Evolutionary conservation across 2,797 vertebrate genomes (phyloP).

Genomic region (Gymnothorax javanicus): DNA sequence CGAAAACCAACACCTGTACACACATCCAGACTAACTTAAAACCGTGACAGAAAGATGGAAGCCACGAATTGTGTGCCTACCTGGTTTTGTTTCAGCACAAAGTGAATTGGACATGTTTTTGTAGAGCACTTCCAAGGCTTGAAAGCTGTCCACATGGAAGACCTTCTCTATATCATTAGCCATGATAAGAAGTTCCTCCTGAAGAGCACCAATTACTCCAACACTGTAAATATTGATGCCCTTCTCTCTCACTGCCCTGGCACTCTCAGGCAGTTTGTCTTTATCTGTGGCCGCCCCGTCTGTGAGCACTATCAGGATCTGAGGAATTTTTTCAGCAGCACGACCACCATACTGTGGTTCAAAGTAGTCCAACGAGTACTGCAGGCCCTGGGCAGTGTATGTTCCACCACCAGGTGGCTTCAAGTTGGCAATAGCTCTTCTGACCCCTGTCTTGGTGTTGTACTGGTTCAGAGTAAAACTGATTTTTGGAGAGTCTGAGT

Average conservation of each 20-base stretch:
- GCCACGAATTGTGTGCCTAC: conserved; percentile 53
- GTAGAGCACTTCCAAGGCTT: conserved; percentile 63
- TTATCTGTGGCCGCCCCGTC: conserved; percentile 70
- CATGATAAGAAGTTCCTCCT: conserved; percentile 67
- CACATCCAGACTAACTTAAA: not conserved
- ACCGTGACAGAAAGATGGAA: not conserved
- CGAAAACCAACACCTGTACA: too few species aligned
- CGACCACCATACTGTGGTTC: conserved; percentile 61
- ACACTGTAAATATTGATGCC: conserved; percentile 70
- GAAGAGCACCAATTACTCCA: conserved; percentile 64
- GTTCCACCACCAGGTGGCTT: conserved; percentile 48
- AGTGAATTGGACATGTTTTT: conserved; percentile 65
- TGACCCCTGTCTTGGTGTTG: conserved; percentile 55
- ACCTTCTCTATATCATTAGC: conserved; percentile 54
- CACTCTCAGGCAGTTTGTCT: conserved; percentile 37
- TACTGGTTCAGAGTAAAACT: conserved; percentile 63
- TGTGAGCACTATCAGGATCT: conserved; percentile 78
- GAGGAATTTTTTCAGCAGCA: conserved; percentile 53
- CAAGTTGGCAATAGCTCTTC: conserved; percentile 61
- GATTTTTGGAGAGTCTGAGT: conserved; percentile 44
- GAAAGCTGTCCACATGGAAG: conserved; percentile 69
- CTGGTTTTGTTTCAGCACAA: conserved; percentile 71
- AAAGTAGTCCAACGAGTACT: conserved; percentile 65
- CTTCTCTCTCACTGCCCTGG: conserved; percentile 50
- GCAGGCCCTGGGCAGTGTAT: conserved; percentile 69